Base-by-base conservation (phyloP, 2,888 invertebrate species). In the Pherbina coryleti region DNA sequence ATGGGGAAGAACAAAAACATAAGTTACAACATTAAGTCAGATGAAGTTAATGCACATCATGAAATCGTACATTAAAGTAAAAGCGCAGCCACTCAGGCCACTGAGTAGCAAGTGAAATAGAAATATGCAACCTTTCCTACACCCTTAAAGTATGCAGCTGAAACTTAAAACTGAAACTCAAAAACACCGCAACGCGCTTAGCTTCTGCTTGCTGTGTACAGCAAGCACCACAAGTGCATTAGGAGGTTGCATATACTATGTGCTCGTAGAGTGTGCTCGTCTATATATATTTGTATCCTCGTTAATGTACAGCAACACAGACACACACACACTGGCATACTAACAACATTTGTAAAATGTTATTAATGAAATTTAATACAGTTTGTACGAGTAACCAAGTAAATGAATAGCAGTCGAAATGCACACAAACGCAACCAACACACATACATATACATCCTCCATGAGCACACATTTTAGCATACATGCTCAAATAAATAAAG, bases 71-170 rank as follows among this genome's bases (percentile, higher is more conserved):
- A n/a, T n/a, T n/a, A 3, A 31, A 31, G 31, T 37, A 37, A 7
- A 37, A 44, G 5, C 3, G 5, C 31, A 31, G 53, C 69, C 62
- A 55, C 31, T 51, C 19, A 22, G 25, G 22, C 28, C n/a, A n/a
- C n/a, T 19, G 44, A 28, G 25, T 22, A 17, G 5, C 34, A 31
- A 72, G 31, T 28, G 22, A 70, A 79, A 73, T 70, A 75, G 5
- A 55, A 34, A 71, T 51, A 67, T 71, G 55, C 57, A 75, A 75
- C 76, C 19, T 78, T 77, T 60, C 17, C 70, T 71, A 62, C 77
- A 55, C 70, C 70, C 74, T 64, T 69, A 70, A 76, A 73, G 66
- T 71, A 51, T 66, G 75, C 44, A 62, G 73, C 34, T 69, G 69
- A n/a, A 55, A 69, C 64, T 19, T 69, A 69, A 25, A 55, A 69